A percentile compares a stretch with the other conserved stretches of the same genome.
Evolutionary conservation across 53 echinoderm and acorn worm genomes (phyloP).

Genomic region (Crossaster papposus): DNA sequence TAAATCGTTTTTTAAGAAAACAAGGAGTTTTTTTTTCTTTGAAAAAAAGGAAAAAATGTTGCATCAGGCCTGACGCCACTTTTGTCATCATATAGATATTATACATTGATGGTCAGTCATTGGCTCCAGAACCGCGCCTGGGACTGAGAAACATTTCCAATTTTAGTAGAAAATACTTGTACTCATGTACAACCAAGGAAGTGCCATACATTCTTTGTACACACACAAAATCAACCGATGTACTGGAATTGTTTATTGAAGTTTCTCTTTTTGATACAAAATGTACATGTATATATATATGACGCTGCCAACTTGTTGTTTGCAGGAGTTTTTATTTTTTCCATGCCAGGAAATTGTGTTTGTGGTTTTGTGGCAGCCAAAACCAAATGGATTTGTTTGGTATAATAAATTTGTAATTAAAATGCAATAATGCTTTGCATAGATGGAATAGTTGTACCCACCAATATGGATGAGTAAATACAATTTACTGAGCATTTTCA

Average conservation of each 20-base stretch:
- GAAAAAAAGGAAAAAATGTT: background rate
- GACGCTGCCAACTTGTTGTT: conserved; percentile 43
- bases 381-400: conserved; percentile 31
- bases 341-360: conserved; percentile 11
- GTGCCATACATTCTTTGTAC: too few species aligned
- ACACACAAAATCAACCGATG: conserved; percentile 21
- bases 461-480: conserved; percentile 55
- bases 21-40: background rate
- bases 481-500: conserved; percentile 59
- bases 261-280: conserved; percentile 35
- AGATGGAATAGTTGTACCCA: conserved; percentile 48
- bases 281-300: conserved; percentile 45
- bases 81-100: too few species aligned
- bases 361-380: conserved; percentile 38
- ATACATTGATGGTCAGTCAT: too few species aligned
- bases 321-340: background rate
- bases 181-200: too few species aligned
- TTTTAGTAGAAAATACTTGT: too few species aligned
- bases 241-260: conserved; percentile 8
- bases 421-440: conserved; percentile 55
- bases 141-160: too few species aligned
- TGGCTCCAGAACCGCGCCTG: too few species aligned
- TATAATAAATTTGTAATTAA: conserved; percentile 46
- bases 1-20: background rate
- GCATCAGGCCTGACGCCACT: too few species aligned